phyloP scores from a whole-genome alignment of 1,140 invertebrate species.

The Drosophila oshimai region DNA sequence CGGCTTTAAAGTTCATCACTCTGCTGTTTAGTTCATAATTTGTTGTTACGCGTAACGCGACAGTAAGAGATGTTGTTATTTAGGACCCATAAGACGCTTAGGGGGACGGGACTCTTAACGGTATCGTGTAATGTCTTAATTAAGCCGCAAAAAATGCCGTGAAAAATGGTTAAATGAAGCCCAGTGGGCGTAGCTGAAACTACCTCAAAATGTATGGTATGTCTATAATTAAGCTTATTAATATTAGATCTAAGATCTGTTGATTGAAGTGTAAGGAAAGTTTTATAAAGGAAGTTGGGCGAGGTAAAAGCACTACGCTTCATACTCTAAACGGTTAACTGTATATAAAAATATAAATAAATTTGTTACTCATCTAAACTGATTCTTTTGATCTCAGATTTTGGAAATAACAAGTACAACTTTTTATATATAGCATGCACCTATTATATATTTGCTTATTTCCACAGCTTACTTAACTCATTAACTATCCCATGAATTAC shows the following conservation, averaged over 20 bases:
- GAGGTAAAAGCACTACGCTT: background rate
- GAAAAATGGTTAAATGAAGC: slow-evolving; percentile 32
- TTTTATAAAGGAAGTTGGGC: background rate
- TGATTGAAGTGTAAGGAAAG: background rate
- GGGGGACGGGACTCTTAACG: slow-evolving; percentile 37
- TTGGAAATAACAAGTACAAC: background rate
- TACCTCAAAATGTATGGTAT: background rate
- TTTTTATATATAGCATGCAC: background rate
- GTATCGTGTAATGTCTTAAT: slow-evolving; percentile 47
- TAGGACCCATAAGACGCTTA: slow-evolving; percentile 14
- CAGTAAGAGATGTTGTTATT: slow-evolving; percentile 29
- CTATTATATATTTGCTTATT: background rate
- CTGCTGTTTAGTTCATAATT: slow-evolving; percentile 34
- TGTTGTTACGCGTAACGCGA: slow-evolving; percentile 30
- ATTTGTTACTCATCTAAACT: background rate
- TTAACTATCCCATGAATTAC: background rate
- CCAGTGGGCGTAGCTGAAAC: slow-evolving; percentile 22
- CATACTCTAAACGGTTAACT: too few species aligned
- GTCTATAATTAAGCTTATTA: slow-evolving; percentile 1
- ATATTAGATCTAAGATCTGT: background rate
- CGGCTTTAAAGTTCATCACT: slow-evolving; percentile 49
- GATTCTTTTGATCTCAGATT: background rate
- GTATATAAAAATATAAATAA: too few species aligned
- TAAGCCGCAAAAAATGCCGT: slow-evolving; percentile 43
- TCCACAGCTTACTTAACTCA: background rate